Conservation (phyloP, 2,888 invertebrate species). For the Ganaspis brasiliensis region DNA sequence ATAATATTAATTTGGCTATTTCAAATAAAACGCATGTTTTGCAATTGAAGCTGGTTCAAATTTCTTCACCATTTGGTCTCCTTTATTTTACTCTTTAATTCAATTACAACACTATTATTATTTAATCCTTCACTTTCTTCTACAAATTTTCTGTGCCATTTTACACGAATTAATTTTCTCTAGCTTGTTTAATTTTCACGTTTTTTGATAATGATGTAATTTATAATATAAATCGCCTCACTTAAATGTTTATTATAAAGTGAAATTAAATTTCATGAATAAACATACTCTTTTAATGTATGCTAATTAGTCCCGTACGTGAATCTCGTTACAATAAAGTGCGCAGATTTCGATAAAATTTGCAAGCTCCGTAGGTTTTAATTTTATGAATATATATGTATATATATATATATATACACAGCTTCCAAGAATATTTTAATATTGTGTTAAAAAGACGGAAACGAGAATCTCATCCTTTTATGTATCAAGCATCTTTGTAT, state of each 20-base stretch:
- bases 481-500: background rate
- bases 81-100: too few relatives aligned
- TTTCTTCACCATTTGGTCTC: too few relatives aligned
- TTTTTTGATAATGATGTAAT: background rate
- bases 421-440: constrained; percentile 19
- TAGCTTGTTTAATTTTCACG: background rate
- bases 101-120: too few relatives aligned
- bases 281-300: background rate
- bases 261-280: constrained; percentile 19
- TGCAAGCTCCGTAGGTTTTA: constrained; percentile 20
- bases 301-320: background rate
- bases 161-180: background rate
- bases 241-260: constrained; percentile 12
- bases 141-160: too few relatives aligned
- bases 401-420: background rate
- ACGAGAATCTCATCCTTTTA: background rate
- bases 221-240: background rate
- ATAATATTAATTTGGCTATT: too few relatives aligned
- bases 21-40: too few relatives aligned
- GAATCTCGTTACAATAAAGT: constrained; percentile 20
- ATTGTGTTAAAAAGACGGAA: constrained; percentile 21
- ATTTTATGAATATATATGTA: constrained; percentile 1
- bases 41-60: too few relatives aligned
- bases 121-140: too few relatives aligned
- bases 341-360: constrained; percentile 11